Base-by-base conservation (phyloP, 2,113 vertebrate species). In the Coregonus clupeaformis region DNA sequence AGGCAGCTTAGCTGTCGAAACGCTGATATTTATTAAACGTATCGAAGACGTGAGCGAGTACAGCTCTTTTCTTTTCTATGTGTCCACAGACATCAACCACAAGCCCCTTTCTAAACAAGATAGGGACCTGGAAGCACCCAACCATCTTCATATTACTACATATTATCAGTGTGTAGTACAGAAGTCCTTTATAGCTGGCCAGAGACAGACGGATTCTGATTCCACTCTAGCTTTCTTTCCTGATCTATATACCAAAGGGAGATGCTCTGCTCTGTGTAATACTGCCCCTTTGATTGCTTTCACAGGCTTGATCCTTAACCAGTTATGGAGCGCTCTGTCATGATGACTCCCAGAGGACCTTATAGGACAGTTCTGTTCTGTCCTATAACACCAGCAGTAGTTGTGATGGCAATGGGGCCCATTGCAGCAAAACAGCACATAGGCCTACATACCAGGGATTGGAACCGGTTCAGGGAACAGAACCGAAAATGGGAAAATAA, bases 31-130 rank as follows among this genome's bases (percentile, higher is more conserved):
- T 52, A 52, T 52, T 5, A 52, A 52, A 52, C 2, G 36, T 42
- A 42, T 52, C 16, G 5, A 18, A 52, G 49, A 52, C 13, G 18
- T 52, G 16, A 52, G 49, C 18, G 16, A 16, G 49, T 52, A 3
- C 49, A 52, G 16, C 16, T 52, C 36, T 52, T 52, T 18, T 52
- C 14, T 52, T 52, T 52, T 18, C 36, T 42, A 42, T 5, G 49
- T 5, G 16, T 52, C 49, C 65, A 47, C 47, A 62, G 45, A 60
- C 12, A 24, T 24, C 13, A 68, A 71, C 71, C 60, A 60, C 45
- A 62, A 82, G 3, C 32, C 45, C 18, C 65, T 13, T 3, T 27
- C 71, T 77, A 64, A 79, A 47, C 73, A 42, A 76, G 69, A 59
- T n/a, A 4, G 60, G 16, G 63, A 62, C 29, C 7, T 16, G 14